A percentile compares a stretch with the other conserved stretches of the same genome.
Evolutionary conservation across 23 tunicate genomes (phyloP).

Genomic region (Ascidia mentula): DNA sequence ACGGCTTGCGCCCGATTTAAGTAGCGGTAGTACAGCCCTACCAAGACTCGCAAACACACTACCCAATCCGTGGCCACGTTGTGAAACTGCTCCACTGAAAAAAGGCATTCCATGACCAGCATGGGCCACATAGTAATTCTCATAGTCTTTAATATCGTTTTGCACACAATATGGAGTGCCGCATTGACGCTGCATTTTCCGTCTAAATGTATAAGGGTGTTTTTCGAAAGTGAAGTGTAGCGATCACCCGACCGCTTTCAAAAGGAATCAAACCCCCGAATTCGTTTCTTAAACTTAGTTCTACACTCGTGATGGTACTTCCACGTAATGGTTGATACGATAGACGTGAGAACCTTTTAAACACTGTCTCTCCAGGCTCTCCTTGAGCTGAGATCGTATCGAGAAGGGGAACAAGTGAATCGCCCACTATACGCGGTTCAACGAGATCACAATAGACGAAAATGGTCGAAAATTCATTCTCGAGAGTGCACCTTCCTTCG

Average conservation of each 20-base stretch:
- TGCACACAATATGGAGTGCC: background rate
- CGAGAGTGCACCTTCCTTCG: too few species aligned
- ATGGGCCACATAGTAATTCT: background rate
- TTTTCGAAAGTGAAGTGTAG: background rate
- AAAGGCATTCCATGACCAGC: background rate
- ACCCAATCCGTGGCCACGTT: background rate
- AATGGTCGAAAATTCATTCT: too few species aligned
- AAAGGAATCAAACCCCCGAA: background rate
- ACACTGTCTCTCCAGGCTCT: background rate
- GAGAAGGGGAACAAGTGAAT: background rate
- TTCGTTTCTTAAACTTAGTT: background rate
- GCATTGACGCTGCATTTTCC: background rate
- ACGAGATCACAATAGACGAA: background rate
- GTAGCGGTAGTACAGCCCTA: background rate
- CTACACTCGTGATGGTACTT: background rate
- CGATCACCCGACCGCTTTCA: background rate
- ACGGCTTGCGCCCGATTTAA: background rate
- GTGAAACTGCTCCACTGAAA: background rate
- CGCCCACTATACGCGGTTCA: background rate
- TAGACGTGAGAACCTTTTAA: background rate
- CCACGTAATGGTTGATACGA: background rate
- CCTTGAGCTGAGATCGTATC: background rate
- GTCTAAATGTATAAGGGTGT: too few species aligned
- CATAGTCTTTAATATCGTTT: background rate
- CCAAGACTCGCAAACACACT: background rate